phyloP scores from a whole-genome alignment of 2,113 vertebrate genomes.

The Mustelus asterias region DNA sequence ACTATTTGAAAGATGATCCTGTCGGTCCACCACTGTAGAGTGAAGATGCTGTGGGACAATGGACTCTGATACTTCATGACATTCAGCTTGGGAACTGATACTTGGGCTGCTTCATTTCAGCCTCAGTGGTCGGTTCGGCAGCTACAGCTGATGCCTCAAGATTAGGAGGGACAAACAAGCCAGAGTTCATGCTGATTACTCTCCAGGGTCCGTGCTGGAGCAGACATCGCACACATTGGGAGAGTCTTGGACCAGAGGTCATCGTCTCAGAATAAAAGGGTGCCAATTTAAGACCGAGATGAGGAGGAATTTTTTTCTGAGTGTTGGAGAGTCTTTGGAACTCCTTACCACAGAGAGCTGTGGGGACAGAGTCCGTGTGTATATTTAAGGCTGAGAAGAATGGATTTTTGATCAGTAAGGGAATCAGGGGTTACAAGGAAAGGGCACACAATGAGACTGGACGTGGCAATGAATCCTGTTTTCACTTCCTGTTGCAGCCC shows the following conservation, averaged over 20 bases:
- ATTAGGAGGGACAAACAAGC: background rate
- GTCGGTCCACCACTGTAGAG: background rate
- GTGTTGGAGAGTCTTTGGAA: too few species aligned
- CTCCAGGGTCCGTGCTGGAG: background rate
- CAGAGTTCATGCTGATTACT: background rate
- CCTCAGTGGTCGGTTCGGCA: background rate
- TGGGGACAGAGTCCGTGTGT: too few species aligned
- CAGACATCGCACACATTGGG: background rate
- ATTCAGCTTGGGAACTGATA: background rate
- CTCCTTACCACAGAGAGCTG: too few species aligned
- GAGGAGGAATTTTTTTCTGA: too few species aligned
- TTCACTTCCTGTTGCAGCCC: background rate
- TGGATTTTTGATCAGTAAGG: too few species aligned
- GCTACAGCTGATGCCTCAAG: background rate
- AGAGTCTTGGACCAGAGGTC: too few species aligned
- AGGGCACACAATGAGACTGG: background rate
- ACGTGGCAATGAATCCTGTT: background rate
- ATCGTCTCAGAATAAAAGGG: too few species aligned
- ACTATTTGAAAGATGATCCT: background rate
- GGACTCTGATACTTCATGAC: background rate
- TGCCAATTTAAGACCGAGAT: too few species aligned
- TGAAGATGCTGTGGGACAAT: background rate
- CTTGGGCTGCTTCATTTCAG: background rate
- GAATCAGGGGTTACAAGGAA: too few species aligned
- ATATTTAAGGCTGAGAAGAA: too few species aligned